phyloP scores from a whole-genome alignment of 1,140 invertebrate species.

The Rhynchophorus ferrugineus region DNA sequence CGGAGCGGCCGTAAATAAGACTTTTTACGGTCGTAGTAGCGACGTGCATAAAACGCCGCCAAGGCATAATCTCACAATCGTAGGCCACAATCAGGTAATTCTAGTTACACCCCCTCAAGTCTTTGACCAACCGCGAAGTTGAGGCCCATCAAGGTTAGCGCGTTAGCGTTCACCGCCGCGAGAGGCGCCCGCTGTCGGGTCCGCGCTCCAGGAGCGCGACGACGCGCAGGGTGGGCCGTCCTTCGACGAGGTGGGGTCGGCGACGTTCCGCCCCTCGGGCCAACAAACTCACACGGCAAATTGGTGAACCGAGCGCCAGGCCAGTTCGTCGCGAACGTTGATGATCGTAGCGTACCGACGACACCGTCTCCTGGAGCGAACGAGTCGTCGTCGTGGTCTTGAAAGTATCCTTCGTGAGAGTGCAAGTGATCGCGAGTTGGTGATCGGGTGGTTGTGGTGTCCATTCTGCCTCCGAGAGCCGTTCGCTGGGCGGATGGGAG shows the following conservation, averaged over 20 bases:
- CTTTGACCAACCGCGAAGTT: conserved; percentile 30
- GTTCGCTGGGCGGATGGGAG: conserved; percentile 2
- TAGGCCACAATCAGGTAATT: conserved; percentile 11
- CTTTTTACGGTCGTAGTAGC: too few species aligned
- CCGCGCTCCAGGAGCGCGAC: conserved; percentile 20
- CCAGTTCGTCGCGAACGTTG: neutral
- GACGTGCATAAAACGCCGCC: too few species aligned
- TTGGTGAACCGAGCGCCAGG: neutral
- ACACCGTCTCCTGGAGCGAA: too few species aligned
- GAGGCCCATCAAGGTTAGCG: conserved; percentile 34
- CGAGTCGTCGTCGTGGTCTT: too few species aligned
- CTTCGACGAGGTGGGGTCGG: neutral
- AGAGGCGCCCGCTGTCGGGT: conserved; percentile 30
- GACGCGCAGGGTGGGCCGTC: conserved; percentile 14
- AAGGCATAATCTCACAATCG: neutral
- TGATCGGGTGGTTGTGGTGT: neutral
- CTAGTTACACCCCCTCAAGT: conserved; percentile 31
- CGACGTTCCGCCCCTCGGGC: too few species aligned
- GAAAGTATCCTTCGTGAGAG: too few species aligned
- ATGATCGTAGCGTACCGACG: neutral
- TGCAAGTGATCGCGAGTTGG: neutral
- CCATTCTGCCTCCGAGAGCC: conserved; percentile 12
- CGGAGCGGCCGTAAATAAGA: too few species aligned
- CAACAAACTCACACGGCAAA: neutral
- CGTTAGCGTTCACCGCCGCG: conserved; percentile 35